These are phyloP conservation scores for Drosophila persimilis DNA, from an alignment of 1,140 invertebrate genomes.

Conservation along the genomic window DNA sequence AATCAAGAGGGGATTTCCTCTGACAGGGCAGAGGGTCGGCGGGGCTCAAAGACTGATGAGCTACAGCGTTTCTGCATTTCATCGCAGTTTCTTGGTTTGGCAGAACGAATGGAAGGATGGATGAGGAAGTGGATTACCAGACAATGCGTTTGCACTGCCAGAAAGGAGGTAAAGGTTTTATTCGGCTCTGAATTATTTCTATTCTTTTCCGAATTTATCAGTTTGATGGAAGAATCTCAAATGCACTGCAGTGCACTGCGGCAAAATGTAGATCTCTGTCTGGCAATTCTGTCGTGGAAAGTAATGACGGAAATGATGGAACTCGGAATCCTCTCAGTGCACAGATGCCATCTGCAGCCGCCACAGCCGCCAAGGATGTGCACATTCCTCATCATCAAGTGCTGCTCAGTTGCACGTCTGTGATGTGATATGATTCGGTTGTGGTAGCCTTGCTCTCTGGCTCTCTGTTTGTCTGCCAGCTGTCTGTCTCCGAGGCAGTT, in stretches of 20 bases:
- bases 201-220: not conserved
- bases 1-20: conserved; percentile 57
- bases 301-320: not conserved
- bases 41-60: conserved; percentile 56
- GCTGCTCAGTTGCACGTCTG: conserved; percentile 61
- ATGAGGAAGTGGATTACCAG: not conserved
- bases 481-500: conserved; percentile 12
- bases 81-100: conserved; percentile 26
- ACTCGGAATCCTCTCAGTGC: conserved; percentile 19
- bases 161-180: not conserved
- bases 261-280: not conserved
- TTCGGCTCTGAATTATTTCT: not conserved
- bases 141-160: conserved; percentile 12
- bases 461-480: conserved; percentile 6
- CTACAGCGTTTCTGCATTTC: conserved; percentile 65
- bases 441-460: conserved; percentile 49
- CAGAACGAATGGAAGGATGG: conserved; percentile 9
- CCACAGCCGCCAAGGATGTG: conserved; percentile 44
- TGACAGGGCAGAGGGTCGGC: conserved; percentile 9
- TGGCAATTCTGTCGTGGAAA: not conserved
- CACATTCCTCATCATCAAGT: conserved; percentile 74
- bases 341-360: conserved; percentile 37
- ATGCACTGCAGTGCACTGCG: not conserved
- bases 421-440: conserved; percentile 61
- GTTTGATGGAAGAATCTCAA: not conserved